A percentile compares a stretch with the other conserved stretches of the same genome.
Conservation (phyloP, 2,797 vertebrate species). For the Leuciscus waleckii region DNA sequence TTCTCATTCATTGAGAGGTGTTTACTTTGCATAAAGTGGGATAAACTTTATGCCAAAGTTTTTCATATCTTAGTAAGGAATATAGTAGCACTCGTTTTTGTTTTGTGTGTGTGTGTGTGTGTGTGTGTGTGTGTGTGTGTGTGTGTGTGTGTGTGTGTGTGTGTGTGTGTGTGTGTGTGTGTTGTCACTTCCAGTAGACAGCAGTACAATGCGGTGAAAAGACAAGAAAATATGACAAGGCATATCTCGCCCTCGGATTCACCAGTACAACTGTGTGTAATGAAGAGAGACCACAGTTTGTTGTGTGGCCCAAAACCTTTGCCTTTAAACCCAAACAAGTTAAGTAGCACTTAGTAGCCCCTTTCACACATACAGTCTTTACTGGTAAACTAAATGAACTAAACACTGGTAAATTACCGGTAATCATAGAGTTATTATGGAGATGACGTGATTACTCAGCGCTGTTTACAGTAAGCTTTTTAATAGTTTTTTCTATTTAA, state of each 20-base stretch:
- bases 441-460: too few species aligned
- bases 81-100: not conserved
- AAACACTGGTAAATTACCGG: too few species aligned
- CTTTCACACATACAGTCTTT: too few species aligned
- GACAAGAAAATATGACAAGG: not conserved
- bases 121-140: slow-evolving; percentile 27
- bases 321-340: not conserved
- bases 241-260: not conserved
- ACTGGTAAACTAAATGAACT: too few species aligned
- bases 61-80: not conserved
- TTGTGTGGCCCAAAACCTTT: too few species aligned
- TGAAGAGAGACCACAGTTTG: not conserved
- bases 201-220: not conserved
- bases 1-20: slow-evolving; percentile 3
- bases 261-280: not conserved
- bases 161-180: too few species aligned
- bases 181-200: not conserved
- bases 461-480: too few species aligned
- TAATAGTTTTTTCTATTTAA: too few species aligned
- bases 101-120: not conserved
- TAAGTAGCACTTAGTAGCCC: not conserved
- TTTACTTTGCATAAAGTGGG: slow-evolving; percentile 28
- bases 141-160: too few species aligned
- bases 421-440: too few species aligned
- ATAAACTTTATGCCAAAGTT: not conserved